phyloP scores from a whole-genome alignment of 2,113 vertebrate species.

The Nerophis lumbriciformis region DNA sequence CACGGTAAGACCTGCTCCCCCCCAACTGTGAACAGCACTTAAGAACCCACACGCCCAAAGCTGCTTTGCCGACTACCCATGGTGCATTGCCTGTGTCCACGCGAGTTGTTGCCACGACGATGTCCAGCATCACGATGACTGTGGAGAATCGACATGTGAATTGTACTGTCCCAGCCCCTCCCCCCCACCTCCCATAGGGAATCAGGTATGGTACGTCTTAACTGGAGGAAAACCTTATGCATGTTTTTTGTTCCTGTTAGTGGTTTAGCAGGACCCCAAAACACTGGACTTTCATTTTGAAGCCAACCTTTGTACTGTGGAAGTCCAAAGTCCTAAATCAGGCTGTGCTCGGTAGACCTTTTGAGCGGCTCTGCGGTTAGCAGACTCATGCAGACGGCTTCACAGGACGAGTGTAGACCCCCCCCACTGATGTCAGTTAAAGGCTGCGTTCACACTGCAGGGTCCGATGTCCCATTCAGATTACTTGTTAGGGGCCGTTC shows the following conservation, averaged over 20 bases:
- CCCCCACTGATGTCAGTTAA: constrained; percentile 68
- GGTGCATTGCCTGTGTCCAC: constrained; percentile 25
- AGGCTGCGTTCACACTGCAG: not conserved
- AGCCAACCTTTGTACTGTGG: constrained; percentile 32
- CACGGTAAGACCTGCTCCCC: constrained; percentile 43
- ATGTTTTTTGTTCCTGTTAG: constrained; percentile 45
- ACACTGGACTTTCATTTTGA: constrained; percentile 28
- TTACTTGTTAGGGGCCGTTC: no score
- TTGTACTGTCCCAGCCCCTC: constrained; percentile 26
- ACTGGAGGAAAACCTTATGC: constrained; percentile 62
- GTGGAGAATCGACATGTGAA: constrained; percentile 47
- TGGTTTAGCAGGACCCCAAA: constrained; percentile 51
- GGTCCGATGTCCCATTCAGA: no score
- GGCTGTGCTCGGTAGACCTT: constrained; percentile 23
- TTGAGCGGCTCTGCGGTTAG: constrained; percentile 37
- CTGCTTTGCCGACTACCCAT: constrained; percentile 49
- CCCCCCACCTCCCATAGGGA: constrained; percentile 21
- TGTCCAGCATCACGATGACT: constrained; percentile 9
- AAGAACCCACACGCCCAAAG: constrained; percentile 55
- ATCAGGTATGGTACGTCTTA: constrained; percentile 63
- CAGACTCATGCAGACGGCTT: constrained; percentile 60
- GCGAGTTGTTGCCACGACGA: constrained; percentile 11
- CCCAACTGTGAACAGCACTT: constrained; percentile 65
- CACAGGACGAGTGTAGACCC: constrained; percentile 66
- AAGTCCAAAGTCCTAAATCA: constrained; percentile 55